Evolutionary conservation across 1,140 invertebrate species (phyloP).

Genomic region (Diachasmimorpha longicaudata): DNA sequence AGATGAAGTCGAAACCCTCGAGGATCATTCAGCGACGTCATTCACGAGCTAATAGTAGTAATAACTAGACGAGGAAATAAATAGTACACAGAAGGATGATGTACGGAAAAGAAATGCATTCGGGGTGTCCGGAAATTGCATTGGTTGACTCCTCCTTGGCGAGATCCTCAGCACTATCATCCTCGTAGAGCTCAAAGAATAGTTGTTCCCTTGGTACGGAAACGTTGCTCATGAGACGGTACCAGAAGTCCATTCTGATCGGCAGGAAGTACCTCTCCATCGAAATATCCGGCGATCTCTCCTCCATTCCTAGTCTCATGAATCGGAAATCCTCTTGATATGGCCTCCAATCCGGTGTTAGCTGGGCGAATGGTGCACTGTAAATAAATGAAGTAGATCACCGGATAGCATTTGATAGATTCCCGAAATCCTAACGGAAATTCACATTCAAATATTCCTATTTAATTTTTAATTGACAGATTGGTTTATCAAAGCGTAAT

Average conservation of each 20-base stretch:
- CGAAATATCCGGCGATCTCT: conserved; percentile 30
- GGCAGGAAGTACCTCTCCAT: conserved; percentile 41
- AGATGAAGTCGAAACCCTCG: too few species aligned
- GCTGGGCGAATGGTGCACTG: conserved; percentile 41
- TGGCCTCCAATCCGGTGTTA: conserved; percentile 41
- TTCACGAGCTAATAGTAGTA: too few species aligned
- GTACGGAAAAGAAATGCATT: background rate
- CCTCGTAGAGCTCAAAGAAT: conserved; percentile 13
- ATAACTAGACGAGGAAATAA: background rate
- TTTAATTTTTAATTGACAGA: too few species aligned
- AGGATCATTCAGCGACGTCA: too few species aligned
- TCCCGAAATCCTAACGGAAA: background rate
- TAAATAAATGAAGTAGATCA: conserved; percentile 33
- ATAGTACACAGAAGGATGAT: background rate
- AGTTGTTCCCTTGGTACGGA: conserved; percentile 21
- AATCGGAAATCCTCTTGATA: conserved; percentile 41
- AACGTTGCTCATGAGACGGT: conserved; percentile 31
- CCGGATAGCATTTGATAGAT: conserved; percentile 24
- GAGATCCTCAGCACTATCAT: background rate
- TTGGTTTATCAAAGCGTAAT: background rate
- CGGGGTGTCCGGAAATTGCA: conserved; percentile 1
- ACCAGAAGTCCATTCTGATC: conserved; percentile 49
- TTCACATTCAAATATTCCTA: background rate
- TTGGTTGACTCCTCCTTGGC: background rate
- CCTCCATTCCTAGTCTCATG: conserved; percentile 44